Base-by-base conservation (phyloP, 2,888 invertebrate genomes). In the Nemapogon koenigi region DNA sequence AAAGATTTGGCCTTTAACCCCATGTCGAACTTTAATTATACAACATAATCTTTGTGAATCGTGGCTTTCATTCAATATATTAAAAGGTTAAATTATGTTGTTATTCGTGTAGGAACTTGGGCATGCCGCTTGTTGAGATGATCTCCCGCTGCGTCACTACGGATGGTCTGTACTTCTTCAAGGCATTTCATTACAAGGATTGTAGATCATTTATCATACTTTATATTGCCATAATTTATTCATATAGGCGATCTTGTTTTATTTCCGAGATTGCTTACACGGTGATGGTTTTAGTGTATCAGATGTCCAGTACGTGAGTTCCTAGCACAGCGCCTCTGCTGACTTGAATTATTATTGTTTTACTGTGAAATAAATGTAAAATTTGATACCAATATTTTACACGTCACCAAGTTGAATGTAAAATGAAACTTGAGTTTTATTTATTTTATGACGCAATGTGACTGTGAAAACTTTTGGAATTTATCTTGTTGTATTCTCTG, bases 201-300 rank as follows among this genome's bases (percentile, higher is more conserved):
- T 62, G 62, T n/a, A 70, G 64, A 71, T 72, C 73, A 62, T 78
- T 75, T 69, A 75, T 78, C 76, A 78, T 73, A 73, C 63, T 73
- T 73, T 69, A 73, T 71, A 72, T 66, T 68, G 67, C 66, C 55
- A 67, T 76, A 75, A 76, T 71, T 75, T 76, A 78, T 78, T 75
- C 68, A 62, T 62, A 63, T 61, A 62, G 51, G 49, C 56, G 58
- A 62, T 64, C 62, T 67, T 66, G 60, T 72, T 75, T 73, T 70
- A 68, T 70, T 65, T 62, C 53, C 52, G 56, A 61, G 67, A 65
- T 73, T 63, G 55, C 58, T 66, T 71, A 71, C 72, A 67, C 53
- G 63, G 57, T 62, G 64, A 59, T 69, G 68, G 16, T 27, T 28
- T 37, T 13, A 13, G 6, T 16, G 18, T 27, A 27, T 76, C 68